Percentiles rank a stretch among this genome's conserved stretches.
These are phyloP conservation scores for Macrobrachium nipponense DNA, from an alignment of 1,140 invertebrate species.

Conservation along the genomic window DNA sequence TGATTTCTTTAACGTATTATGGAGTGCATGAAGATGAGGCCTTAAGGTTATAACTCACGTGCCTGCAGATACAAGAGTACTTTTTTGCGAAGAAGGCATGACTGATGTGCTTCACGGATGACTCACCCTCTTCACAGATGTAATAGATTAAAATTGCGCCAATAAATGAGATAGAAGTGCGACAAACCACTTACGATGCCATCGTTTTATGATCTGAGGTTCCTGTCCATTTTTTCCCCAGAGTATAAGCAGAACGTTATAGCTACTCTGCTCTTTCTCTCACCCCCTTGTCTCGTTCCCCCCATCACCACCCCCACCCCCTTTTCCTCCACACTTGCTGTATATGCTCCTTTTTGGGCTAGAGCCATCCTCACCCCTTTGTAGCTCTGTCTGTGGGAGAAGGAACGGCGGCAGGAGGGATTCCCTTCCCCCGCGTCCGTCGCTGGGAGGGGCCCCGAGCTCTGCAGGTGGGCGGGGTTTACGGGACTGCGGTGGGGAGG, in stretches of 20 bases:
- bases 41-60: too few species aligned
- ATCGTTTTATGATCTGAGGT: not conserved
- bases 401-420: too few species aligned
- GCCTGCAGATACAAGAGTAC: too few species aligned
- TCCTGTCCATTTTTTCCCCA: not conserved
- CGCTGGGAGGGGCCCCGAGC: slow-evolving; percentile 36
- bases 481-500: slow-evolving; percentile 50
- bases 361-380: not conserved
- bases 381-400: not conserved
- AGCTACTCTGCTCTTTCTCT: not conserved
- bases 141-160: too few species aligned
- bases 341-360: not conserved
- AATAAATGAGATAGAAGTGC: too few species aligned
- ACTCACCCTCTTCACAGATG: too few species aligned
- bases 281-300: not conserved
- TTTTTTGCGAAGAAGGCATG: too few species aligned
- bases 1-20: too few species aligned
- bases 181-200: not conserved
- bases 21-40: too few species aligned
- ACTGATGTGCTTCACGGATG: too few species aligned
- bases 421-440: slow-evolving; percentile 5
- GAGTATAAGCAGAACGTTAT: not conserved
- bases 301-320: not conserved
- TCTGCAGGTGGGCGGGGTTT: slow-evolving; percentile 55
- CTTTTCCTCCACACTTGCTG: not conserved